Conservation (phyloP, 2,888 invertebrate genomes). For the Cephus nigrinus region DNA sequence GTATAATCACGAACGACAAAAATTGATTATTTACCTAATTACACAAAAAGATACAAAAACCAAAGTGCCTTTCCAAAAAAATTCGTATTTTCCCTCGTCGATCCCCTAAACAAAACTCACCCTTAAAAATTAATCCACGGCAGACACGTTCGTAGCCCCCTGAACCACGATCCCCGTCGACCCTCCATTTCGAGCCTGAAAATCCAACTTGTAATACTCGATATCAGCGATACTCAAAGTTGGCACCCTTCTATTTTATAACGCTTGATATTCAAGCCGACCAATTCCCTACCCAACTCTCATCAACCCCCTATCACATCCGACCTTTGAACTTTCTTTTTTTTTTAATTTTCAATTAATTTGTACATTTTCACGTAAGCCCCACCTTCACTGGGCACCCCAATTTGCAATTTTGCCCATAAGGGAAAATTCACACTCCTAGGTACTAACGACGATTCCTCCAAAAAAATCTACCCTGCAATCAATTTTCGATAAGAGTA, state of each 20-base stretch:
- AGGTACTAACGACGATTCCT: not conserved
- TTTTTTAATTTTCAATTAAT: not conserved
- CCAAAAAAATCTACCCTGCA: not conserved
- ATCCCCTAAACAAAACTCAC: not conserved
- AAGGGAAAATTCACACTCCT: not conserved
- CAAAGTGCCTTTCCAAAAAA: not conserved
- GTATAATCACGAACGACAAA: too few relatives aligned
- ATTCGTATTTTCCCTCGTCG: not conserved
- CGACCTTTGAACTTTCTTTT: not conserved
- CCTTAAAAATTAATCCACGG: not conserved
- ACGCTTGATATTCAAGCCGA: not conserved
- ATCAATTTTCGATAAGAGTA: not conserved
- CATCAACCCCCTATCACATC: not conserved
- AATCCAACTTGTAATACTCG: not conserved
- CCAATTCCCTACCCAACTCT: not conserved
- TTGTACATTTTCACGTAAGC: not conserved
- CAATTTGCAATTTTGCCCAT: not conserved
- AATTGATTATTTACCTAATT: too few relatives aligned
- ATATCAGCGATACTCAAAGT: not conserved
- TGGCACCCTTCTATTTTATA: not conserved
- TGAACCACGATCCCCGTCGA: not conserved
- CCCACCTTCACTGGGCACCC: not conserved
- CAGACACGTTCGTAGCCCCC: not conserved
- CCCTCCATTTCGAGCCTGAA: not conserved
- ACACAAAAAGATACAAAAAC: too few relatives aligned